Evolutionary conservation across 2,888 invertebrate genomes (phyloP), one percentile per base, ranked within the genome.

Genomic region (Abrostola tripartita): DNA sequence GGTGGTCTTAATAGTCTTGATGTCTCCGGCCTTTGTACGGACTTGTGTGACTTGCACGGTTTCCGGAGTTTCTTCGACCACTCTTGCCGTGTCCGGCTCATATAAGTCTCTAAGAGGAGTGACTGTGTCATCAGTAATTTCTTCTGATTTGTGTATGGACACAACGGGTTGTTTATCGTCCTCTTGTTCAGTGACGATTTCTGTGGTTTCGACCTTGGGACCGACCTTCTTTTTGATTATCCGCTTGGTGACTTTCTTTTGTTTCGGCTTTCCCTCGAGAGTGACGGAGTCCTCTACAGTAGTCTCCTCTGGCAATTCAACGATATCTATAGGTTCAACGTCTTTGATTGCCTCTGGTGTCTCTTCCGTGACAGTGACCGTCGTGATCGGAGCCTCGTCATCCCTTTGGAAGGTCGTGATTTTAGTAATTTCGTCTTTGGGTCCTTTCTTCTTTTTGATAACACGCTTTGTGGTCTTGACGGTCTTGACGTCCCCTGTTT

Each of bases 211-310:
- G 9, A 71, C 36, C n/a, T 61, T 76, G 5, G 76, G 86, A 49
- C 85, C 88, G 64, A 84, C 84, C 52, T 81, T 81, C 73, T 88
- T 92, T 63, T 52, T 81, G 36, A 58, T 58, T 10, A 38, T 52
- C 6, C 63, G 67, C 58, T 61, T 68, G 0, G 55, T 68, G 5
- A 57, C 53, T 61, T 61, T 70, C 61, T 53, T 70, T 40, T 82
- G 91, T 85, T 68, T 92, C 4, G 63, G 52, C 53, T 52, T 63
- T 53, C 63, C 63, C 0, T 63, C 63, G 5, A 49, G 40, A 5
- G 63, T 24, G 6, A 37, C 12, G 5, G 57, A 9, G 10, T 57
- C 53, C n/a, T 57, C 63, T 0, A 52, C 10, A 5, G 52, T 49
- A 6, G 52, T 63, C 14, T 63, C 63, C 10, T 63, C 63, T 5